Conservation (phyloP, 1,140 invertebrate genomes). For the Ladona fulva region DNA sequence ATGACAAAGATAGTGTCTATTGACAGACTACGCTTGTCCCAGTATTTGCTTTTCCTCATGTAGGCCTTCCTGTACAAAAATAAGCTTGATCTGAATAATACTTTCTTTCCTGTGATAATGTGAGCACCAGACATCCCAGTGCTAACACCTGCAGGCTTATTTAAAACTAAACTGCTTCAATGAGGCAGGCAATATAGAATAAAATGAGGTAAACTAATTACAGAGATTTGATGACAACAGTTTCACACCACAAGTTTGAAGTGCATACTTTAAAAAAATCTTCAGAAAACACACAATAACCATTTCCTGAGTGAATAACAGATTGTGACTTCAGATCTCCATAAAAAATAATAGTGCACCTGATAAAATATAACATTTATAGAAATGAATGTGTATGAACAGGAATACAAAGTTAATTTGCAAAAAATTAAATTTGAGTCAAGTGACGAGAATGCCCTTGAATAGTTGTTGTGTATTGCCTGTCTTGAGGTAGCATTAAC, state of each 20-base stretch:
- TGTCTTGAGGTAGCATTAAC: slow-evolving; percentile 2
- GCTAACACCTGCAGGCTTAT: slow-evolving; percentile 3
- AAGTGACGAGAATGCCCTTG: slow-evolving; percentile 3
- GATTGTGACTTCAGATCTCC: slow-evolving; percentile 8
- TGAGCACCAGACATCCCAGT: background rate
- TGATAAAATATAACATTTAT: slow-evolving; percentile 9
- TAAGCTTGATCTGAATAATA: slow-evolving; percentile 10
- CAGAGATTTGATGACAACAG: slow-evolving; percentile 9
- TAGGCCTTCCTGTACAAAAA: slow-evolving; percentile 4
- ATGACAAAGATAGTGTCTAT: background rate
- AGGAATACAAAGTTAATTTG: slow-evolving; percentile 7
- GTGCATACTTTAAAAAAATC: slow-evolving; percentile 10
- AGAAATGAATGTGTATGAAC: slow-evolving; percentile 5
- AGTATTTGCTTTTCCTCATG: slow-evolving; percentile 5
- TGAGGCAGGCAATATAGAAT: slow-evolving; percentile 9
- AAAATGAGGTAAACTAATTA: slow-evolving; percentile 10
- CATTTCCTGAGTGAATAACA: slow-evolving; percentile 5
- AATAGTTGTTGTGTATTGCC: slow-evolving; percentile 9
- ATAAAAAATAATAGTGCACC: slow-evolving; percentile 10
- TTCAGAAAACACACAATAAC: slow-evolving; percentile 10
- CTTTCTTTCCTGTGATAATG: slow-evolving; percentile 6
- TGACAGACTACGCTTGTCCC: slow-evolving; percentile 6
- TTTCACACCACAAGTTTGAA: slow-evolving; percentile 9
- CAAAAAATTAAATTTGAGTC: slow-evolving; percentile 4
- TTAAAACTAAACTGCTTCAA: slow-evolving; percentile 7